phyloP scores from a whole-genome alignment of 2,888 invertebrate genomes.

The Eupithecia dodoneata region DNA sequence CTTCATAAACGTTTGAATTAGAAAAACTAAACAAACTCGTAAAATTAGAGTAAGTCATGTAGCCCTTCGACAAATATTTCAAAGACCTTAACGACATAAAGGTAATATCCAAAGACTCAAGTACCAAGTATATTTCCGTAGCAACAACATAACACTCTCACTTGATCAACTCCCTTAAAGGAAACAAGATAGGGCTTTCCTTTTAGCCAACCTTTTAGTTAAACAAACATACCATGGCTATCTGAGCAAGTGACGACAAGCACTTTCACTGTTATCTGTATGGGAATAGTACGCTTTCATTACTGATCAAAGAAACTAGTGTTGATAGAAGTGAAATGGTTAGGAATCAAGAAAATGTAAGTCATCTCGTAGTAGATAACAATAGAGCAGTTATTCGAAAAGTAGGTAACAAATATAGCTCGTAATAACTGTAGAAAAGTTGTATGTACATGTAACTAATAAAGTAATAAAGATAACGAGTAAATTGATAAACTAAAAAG shows the following conservation, averaged over 20 bases:
- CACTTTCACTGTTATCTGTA: conserved; percentile 20
- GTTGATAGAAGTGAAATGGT: neutral
- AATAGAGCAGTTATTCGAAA: neutral
- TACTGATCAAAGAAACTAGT: conserved; percentile 8
- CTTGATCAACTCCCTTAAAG: conserved; percentile 29
- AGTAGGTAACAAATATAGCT: neutral
- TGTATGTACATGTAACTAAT: neutral
- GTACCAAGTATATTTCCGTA: conserved; percentile 15
- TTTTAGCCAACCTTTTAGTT: conserved; percentile 48
- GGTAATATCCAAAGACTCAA: neutral
- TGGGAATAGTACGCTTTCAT: conserved; percentile 8
- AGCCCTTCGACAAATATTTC: neutral
- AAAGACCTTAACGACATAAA: neutral
- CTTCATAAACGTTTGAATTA: neutral
- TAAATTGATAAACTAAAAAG: neutral
- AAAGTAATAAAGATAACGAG: neutral
- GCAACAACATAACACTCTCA: conserved; percentile 22
- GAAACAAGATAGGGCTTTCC: conserved; percentile 42
- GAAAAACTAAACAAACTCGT: neutral
- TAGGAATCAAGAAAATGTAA: neutral
- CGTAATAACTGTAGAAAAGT: neutral
- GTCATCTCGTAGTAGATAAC: neutral
- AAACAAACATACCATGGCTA: conserved; percentile 40
- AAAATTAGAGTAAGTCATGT: neutral
- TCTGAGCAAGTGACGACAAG: conserved; percentile 28